Evolutionary conservation across 2,888 invertebrate genomes (phyloP).

Genomic region (Drosophila nr. medialis): DNA sequence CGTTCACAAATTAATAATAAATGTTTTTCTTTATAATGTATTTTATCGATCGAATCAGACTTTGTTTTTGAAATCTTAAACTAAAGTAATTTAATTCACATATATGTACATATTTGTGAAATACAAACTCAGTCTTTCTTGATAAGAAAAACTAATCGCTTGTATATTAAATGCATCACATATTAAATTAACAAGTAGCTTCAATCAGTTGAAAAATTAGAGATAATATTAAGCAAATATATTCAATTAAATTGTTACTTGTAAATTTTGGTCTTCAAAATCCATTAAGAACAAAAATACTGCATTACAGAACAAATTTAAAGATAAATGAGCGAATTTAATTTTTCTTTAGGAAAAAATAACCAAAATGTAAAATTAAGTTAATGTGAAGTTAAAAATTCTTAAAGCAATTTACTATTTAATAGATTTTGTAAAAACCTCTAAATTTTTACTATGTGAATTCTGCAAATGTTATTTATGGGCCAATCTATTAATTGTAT

Average conservation of each 20-base stretch:
- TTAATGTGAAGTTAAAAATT: constrained; percentile 34
- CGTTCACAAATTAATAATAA: constrained; percentile 36
- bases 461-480: constrained; percentile 52
- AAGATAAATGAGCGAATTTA: constrained; percentile 72
- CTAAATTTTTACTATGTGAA: constrained; percentile 37
- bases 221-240: constrained; percentile 26
- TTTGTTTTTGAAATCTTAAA: neutral
- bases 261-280: constrained; percentile 36
- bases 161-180: constrained; percentile 20
- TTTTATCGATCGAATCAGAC: constrained; percentile 4
- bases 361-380: constrained; percentile 50
- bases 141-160: constrained; percentile 12
- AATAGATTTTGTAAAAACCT: constrained; percentile 65
- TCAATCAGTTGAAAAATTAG: constrained; percentile 28
- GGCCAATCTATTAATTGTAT: constrained; percentile 28
- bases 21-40: constrained; percentile 21
- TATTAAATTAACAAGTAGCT: constrained; percentile 27
- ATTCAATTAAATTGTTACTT: constrained; percentile 46
- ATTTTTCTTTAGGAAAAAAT: constrained; percentile 62
- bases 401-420: constrained; percentile 76
- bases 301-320: constrained; percentile 34
- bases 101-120: neutral
- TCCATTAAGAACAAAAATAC: constrained; percentile 18
- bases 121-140: constrained; percentile 11
- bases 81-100: constrained; percentile 10